Conservation (phyloP, 2,888 invertebrate species). For the Lydus trimaculatus region DNA sequence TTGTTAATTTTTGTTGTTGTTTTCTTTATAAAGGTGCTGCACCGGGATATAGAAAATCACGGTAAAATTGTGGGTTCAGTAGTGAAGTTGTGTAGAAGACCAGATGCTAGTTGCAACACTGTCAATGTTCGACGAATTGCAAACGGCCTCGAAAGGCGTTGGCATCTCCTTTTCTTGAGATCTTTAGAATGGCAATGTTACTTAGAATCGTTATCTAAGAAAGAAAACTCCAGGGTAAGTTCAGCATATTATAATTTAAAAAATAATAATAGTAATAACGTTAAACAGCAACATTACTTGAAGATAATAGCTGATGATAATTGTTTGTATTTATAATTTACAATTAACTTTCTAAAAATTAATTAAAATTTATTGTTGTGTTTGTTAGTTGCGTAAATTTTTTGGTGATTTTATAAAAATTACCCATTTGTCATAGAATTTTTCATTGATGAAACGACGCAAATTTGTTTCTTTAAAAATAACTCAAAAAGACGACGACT, state of each 20-base stretch:
- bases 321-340: background rate
- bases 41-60: conserved; percentile 92
- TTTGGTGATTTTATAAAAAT: background rate
- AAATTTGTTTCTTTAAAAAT: background rate
- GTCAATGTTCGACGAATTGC: conserved; percentile 63
- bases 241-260: background rate
- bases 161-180: conserved; percentile 88
- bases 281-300: background rate
- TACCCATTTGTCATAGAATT: background rate
- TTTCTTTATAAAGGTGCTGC: conserved; percentile 78
- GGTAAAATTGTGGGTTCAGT: conserved; percentile 82
- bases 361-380: too few species aligned
- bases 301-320: too few species aligned
- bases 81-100: conserved; percentile 75
- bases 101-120: conserved; percentile 52
- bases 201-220: conserved; percentile 80
- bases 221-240: conserved; percentile 71
- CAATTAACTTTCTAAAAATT: too few species aligned
- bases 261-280: background rate
- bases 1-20: conserved; percentile 14
- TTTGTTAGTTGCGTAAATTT: too few species aligned
- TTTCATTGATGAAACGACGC: background rate
- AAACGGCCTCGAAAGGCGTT: conserved; percentile 81
- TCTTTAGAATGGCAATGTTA: conserved; percentile 93
- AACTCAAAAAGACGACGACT: background rate